Conservation (phyloP, 2,113 vertebrate genomes). For the Petrocephalus microphthalmus region DNA sequence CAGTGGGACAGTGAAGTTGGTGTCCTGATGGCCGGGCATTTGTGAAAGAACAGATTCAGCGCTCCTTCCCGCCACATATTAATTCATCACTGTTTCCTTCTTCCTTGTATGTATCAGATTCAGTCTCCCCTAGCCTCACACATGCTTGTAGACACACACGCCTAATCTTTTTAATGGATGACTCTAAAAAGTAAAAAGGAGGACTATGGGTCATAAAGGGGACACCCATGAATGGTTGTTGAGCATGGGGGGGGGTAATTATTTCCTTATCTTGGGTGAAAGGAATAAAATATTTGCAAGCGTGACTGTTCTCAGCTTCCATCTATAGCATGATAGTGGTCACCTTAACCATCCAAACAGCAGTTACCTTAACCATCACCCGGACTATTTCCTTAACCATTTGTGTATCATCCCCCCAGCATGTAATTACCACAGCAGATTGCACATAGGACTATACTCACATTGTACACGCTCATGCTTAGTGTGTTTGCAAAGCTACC, state of each 20-base stretch:
- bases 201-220: background rate
- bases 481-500: constrained; percentile 63
- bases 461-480: constrained; percentile 60
- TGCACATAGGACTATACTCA: constrained; percentile 38
- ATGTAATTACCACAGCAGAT: background rate
- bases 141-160: background rate
- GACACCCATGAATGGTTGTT: background rate
- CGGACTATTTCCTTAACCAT: background rate
- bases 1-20: constrained; percentile 37
- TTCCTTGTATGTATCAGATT: background rate
- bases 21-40: constrained; percentile 41
- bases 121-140: background rate
- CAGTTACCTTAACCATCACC: background rate
- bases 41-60: background rate
- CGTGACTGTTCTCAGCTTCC: background rate
- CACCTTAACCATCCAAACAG: background rate
- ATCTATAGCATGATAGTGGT: background rate
- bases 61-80: background rate
- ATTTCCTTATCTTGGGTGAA: background rate
- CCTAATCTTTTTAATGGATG: background rate
- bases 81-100: background rate
- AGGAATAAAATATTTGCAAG: background rate
- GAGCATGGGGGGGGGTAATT: background rate
- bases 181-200: background rate
- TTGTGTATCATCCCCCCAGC: background rate